Conservation (phyloP, 2,888 invertebrate species). For the Empis livida region DNA sequence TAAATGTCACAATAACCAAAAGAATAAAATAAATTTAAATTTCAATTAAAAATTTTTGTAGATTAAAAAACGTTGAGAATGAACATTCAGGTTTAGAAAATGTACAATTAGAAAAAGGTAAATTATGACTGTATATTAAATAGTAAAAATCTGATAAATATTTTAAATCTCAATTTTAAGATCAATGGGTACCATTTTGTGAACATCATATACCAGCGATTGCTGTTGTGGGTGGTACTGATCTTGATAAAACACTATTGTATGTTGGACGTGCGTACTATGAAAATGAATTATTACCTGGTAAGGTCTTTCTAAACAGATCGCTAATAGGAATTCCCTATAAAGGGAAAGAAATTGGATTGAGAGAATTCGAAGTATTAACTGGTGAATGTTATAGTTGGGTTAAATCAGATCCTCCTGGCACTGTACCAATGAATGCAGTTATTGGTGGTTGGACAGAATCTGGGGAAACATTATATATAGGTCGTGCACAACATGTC, state of each 20-base stretch:
- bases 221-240: constrained; percentile 30
- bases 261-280: constrained; percentile 39
- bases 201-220: constrained; percentile 18
- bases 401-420: constrained; percentile 34
- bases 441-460: constrained; percentile 36
- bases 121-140: too few species aligned
- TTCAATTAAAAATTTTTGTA: too few species aligned
- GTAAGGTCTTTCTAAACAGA: constrained; percentile 47
- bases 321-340: constrained; percentile 42
- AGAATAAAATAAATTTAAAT: too few species aligned
- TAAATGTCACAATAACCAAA: too few species aligned
- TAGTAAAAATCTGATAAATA: too few species aligned
- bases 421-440: constrained; percentile 42
- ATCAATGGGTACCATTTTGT: too few species aligned
- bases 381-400: constrained; percentile 44
- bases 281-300: constrained; percentile 46
- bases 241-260: constrained; percentile 31
- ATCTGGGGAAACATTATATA: constrained; percentile 42
- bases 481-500: constrained; percentile 42
- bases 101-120: too few species aligned
- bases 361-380: constrained; percentile 41
- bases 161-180: too few species aligned
- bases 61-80: too few species aligned
- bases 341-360: constrained; percentile 43
- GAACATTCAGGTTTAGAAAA: too few species aligned